Conservation (phyloP, 2,888 invertebrate genomes). For the Ptychoptera albimana region DNA sequence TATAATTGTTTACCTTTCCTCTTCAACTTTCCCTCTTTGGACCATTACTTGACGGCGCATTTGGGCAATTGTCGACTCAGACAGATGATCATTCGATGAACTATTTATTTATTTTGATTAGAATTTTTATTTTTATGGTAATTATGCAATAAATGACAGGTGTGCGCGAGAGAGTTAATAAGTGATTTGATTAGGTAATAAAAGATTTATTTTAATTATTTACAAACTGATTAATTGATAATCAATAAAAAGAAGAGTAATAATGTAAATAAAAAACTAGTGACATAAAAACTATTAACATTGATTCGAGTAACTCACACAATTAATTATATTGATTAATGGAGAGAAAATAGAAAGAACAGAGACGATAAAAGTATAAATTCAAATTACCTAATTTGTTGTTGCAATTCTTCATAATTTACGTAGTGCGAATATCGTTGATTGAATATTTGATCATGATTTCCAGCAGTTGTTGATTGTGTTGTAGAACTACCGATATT, state of each 20-base stretch:
- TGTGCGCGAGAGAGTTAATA: too few relatives aligned
- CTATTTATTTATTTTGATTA: background rate
- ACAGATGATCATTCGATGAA: slow-evolving; percentile 44
- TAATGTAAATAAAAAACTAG: too few relatives aligned
- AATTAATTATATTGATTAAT: too few relatives aligned
- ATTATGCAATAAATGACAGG: background rate
- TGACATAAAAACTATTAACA: too few relatives aligned
- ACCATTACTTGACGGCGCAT: slow-evolving; percentile 65
- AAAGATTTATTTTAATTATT: too few relatives aligned
- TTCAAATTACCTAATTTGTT: slow-evolving; percentile 58
- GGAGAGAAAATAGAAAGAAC: slow-evolving; percentile 1
- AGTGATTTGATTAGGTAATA: too few relatives aligned
- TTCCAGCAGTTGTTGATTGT: slow-evolving; percentile 13
- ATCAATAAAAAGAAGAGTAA: too few relatives aligned
- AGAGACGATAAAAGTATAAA: background rate
- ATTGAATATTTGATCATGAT: slow-evolving; percentile 30
- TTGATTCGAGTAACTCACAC: too few relatives aligned
- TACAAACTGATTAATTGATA: too few relatives aligned
- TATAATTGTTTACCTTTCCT: slow-evolving; percentile 50
- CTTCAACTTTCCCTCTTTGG: slow-evolving; percentile 64
- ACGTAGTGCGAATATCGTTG: slow-evolving; percentile 50
- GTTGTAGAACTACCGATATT: slow-evolving; percentile 4
- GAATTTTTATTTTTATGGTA: too few relatives aligned
- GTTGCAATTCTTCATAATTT: slow-evolving; percentile 73
- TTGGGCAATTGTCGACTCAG: slow-evolving; percentile 66